A percentile compares a stretch with the other conserved stretches of the same genome.
Conservation (phyloP, 2,888 invertebrate species). For the Druceiella hillmani region DNA sequence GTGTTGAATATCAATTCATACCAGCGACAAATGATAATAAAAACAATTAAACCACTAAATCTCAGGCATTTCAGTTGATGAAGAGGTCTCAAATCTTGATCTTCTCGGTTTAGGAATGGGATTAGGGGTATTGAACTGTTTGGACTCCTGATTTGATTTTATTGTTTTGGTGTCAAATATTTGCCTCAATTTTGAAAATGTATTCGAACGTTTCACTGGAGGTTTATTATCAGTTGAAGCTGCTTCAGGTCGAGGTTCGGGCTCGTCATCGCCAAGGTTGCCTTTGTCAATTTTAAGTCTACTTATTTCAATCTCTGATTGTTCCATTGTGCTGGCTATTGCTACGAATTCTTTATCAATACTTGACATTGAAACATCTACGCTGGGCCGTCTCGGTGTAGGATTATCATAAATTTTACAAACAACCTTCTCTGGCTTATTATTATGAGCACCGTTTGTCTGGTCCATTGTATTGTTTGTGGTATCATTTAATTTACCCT, state of each 20-base stretch:
- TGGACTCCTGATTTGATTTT: too few species aligned
- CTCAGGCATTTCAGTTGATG: too few species aligned
- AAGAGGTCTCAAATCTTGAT: too few species aligned
- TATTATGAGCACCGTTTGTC: constrained; percentile 26
- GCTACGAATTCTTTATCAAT: constrained; percentile 47
- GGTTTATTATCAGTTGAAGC: constrained; percentile 32
- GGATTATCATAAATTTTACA: constrained; percentile 39
- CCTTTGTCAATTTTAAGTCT: constrained; percentile 35
- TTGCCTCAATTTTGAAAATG: constrained; percentile 48
- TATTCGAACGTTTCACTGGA: too few species aligned
- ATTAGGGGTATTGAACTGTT: constrained; percentile 34
- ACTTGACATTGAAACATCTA: constrained; percentile 41
- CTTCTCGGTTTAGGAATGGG: constrained; percentile 56
- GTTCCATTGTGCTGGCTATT: constrained; percentile 43
- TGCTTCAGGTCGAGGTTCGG: constrained; percentile 30
- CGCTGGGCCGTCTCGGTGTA: constrained; percentile 35
- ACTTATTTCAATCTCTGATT: constrained; percentile 44
- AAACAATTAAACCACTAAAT: too few species aligned
- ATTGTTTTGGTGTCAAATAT: constrained; percentile 48
- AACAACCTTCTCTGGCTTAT: constrained; percentile 40
- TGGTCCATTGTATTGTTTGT: background rate
- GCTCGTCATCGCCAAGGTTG: constrained; percentile 42
- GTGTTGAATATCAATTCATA: too few species aligned
- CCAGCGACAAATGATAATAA: too few species aligned
- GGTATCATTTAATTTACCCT: background rate